Evolutionary conservation across 2,888 invertebrate species (phyloP).

Genomic region (Capitulum mitella): DNA sequence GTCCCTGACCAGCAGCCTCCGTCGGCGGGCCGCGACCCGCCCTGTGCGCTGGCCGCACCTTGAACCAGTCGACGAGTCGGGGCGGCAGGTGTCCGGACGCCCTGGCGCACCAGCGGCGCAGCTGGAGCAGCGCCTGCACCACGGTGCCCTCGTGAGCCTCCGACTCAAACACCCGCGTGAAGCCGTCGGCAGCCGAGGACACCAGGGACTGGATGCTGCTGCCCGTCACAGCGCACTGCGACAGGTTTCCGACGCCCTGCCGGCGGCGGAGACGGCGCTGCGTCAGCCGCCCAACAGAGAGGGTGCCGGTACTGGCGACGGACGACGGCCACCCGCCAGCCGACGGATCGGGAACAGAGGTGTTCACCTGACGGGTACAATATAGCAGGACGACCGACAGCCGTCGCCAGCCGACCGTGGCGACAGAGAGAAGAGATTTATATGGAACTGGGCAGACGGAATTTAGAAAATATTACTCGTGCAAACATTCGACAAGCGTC

Average conservation of each 20-base stretch:
- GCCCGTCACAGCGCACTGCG: neutral
- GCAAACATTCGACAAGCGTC: no score
- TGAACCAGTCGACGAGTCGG: neutral
- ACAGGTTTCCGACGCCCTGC: slow-evolving; percentile 17
- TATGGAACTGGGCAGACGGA: no score
- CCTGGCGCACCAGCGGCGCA: slow-evolving; percentile 20
- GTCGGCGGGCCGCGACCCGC: neutral
- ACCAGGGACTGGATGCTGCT: neutral
- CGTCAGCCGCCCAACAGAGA: no score
- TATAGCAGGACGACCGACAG: no score
- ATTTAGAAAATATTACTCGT: no score
- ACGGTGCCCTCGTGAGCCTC: slow-evolving; percentile 20
- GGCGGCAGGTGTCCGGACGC: neutral
- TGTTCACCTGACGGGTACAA: no score
- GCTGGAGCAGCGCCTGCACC: slow-evolving; percentile 14
- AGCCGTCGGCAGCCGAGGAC: slow-evolving; percentile 16
- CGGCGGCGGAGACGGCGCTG: no score
- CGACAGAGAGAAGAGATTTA: no score
- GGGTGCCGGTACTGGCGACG: no score
- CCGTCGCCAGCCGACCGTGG: no score
- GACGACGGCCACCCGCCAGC: no score
- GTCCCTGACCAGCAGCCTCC: neutral
- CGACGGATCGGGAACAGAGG: no score
- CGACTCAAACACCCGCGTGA: neutral
- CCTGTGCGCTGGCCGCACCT: neutral